Evolutionary conservation across 1,140 invertebrate species (phyloP).

Genomic region (Chionoecetes opilio): DNA sequence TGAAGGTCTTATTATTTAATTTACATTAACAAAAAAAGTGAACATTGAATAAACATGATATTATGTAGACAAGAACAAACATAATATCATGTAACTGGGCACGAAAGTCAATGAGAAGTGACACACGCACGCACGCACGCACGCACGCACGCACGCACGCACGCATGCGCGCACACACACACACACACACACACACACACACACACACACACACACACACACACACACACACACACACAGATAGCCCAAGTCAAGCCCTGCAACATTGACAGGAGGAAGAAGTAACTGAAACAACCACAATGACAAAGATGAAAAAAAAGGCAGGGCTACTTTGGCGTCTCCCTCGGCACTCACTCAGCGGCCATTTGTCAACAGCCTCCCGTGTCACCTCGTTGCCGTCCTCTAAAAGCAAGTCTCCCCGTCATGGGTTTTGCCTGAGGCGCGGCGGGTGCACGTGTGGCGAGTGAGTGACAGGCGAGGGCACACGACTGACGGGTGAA

Average conservation of each 20-base stretch:
- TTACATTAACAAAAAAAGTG: too few relatives aligned
- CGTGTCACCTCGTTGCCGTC: constrained; percentile 10
- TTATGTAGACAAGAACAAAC: too few relatives aligned
- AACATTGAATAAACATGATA: too few relatives aligned
- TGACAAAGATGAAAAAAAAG: neutral
- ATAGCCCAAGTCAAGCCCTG: too few relatives aligned
- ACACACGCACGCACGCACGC: too few relatives aligned
- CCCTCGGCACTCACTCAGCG: neutral
- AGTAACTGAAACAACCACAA: neutral
- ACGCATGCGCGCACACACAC: constrained; percentile 3
- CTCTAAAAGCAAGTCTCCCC: neutral
- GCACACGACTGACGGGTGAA: neutral
- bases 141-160: too few relatives aligned
- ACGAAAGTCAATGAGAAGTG: too few relatives aligned
- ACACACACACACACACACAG: constrained; percentile 1
- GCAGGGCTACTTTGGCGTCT: neutral
- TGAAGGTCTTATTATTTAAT: too few relatives aligned
- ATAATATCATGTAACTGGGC: too few relatives aligned
- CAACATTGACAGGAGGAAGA: neutral
- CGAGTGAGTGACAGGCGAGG: constrained; percentile 22
- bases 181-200: constrained; percentile 56
- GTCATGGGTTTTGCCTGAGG: neutral
- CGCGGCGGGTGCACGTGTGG: neutral
- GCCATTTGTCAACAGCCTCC: neutral
- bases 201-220: constrained; percentile 36